Conservation (phyloP, 2,797 vertebrate genomes). For the Myripristis jacobus region DNA sequence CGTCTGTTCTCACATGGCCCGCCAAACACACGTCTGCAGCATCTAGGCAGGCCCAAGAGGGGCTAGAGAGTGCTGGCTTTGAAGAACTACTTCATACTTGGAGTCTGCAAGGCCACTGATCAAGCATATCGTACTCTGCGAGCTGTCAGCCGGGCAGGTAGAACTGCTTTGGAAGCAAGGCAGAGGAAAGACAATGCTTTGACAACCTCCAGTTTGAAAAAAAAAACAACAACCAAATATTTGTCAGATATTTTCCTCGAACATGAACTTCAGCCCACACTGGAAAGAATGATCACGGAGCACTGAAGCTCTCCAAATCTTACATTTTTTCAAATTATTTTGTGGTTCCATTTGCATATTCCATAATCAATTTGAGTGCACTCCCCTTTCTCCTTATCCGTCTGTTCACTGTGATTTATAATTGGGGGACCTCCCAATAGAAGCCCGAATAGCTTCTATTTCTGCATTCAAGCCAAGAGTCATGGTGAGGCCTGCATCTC, state of each 20-base stretch:
- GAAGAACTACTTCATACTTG: slow-evolving; percentile 58
- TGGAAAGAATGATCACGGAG: slow-evolving; percentile 56
- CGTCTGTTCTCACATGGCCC: slow-evolving; percentile 81
- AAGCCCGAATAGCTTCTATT: slow-evolving; percentile 69
- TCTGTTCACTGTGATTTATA: slow-evolving; percentile 70
- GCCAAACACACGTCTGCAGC: slow-evolving; percentile 77
- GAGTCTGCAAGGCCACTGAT: slow-evolving; percentile 49
- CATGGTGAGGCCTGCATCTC: slow-evolving; percentile 59
- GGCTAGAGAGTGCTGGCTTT: slow-evolving; percentile 71
- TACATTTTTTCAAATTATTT: slow-evolving; percentile 58
- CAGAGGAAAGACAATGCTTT: slow-evolving; percentile 22
- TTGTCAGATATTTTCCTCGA: slow-evolving; percentile 50
- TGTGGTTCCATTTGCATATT: slow-evolving; percentile 59
- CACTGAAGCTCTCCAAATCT: slow-evolving; percentile 53
- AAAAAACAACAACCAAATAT: not conserved
- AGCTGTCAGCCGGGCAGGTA: slow-evolving; percentile 36
- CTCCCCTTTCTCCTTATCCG: slow-evolving; percentile 42
- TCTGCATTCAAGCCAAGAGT: slow-evolving; percentile 68
- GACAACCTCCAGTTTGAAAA: slow-evolving; percentile 16
- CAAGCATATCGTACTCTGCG: slow-evolving; percentile 41
- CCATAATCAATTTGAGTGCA: slow-evolving; percentile 62
- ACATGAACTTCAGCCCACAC: slow-evolving; percentile 41
- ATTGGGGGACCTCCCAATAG: slow-evolving; percentile 72
- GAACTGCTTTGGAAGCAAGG: slow-evolving; percentile 28
- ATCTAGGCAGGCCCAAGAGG: slow-evolving; percentile 68